phyloP scores from a whole-genome alignment of 2,797 vertebrate genomes.

The Manis pentadactyla region DNA sequence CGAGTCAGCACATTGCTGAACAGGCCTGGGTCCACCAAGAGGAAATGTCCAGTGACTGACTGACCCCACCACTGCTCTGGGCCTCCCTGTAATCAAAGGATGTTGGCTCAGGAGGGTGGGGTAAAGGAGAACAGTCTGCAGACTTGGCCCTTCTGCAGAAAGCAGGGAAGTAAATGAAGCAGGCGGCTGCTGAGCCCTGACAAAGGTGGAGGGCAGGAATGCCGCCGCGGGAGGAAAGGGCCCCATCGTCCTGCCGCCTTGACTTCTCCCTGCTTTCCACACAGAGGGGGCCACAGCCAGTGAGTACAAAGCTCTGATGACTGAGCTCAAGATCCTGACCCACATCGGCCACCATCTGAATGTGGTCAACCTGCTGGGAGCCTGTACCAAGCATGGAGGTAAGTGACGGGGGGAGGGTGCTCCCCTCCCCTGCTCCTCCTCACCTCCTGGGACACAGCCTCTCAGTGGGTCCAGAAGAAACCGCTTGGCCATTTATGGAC shows the following conservation, averaged over 20 bases:
- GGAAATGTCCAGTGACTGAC: slow-evolving; percentile 79
- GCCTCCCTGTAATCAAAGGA: slow-evolving; percentile 78
- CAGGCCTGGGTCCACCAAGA: slow-evolving; percentile 72
- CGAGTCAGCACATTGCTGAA: slow-evolving; percentile 71
- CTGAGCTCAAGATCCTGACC: slow-evolving; percentile 97
- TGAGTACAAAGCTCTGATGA: slow-evolving; percentile 97
- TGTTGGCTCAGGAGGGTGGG: slow-evolving; percentile 74
- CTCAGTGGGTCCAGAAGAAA: neutral
- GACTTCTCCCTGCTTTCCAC: slow-evolving; percentile 72
- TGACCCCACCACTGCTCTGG: slow-evolving; percentile 62
- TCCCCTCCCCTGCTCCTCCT: neutral
- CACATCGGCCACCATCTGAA: slow-evolving; percentile 97
- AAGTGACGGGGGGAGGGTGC: no score
- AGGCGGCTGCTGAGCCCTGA: neutral
- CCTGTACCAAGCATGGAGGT: slow-evolving; percentile 96
- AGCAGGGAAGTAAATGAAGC: slow-evolving; percentile 21
- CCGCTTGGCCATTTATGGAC: neutral
- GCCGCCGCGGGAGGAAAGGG: neutral
- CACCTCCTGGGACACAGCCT: neutral
- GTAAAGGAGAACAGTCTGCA: slow-evolving; percentile 65
- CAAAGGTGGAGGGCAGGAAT: neutral
- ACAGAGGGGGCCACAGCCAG: slow-evolving; percentile 96
- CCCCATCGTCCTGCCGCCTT: slow-evolving; percentile 19
- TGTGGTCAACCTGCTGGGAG: slow-evolving; percentile 96
- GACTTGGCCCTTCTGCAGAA: slow-evolving; percentile 41